A percentile compares a stretch with the other conserved stretches of the same genome.
Conservation (phyloP, 2,113 vertebrate species). For the Varanus salvator region DNA sequence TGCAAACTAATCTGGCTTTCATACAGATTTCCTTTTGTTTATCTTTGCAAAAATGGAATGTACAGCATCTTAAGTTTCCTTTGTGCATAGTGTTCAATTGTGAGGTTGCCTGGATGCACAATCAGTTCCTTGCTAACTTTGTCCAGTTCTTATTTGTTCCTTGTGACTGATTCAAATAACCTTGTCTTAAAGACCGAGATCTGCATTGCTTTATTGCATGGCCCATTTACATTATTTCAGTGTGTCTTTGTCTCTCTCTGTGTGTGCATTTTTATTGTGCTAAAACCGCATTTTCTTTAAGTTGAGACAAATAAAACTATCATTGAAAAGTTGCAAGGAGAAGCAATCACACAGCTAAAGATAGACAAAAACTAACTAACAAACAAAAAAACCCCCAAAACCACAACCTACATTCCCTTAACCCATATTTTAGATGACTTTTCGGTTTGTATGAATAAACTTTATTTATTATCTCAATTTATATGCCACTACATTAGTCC, state of each 20-base stretch:
- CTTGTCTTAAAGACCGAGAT: background rate
- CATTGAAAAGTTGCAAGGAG: no score
- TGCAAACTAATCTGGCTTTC: constrained; percentile 37
- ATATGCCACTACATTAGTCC: no score
- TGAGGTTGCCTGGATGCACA: background rate
- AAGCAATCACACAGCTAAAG: background rate
- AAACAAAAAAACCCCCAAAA: no score
- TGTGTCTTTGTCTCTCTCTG: no score
- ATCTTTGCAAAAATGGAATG: constrained; percentile 22
- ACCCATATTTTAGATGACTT: no score
- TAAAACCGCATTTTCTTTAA: background rate
- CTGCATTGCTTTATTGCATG: background rate
- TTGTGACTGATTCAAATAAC: background rate
- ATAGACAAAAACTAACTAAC: no score
- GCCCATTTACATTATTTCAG: no score
- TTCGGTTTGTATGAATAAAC: background rate
- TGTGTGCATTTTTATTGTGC: background rate
- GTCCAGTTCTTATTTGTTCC: background rate
- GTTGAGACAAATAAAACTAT: background rate
- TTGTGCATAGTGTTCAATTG: background rate
- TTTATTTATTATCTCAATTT: background rate
- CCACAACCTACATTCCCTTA: no score
- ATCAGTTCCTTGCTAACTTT: background rate
- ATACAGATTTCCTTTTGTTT: constrained; percentile 31
- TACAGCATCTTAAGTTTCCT: constrained; percentile 11